These are phyloP conservation scores for Agapetus fuscipes DNA, from an alignment of 2,888 invertebrate genomes.

Conservation along the genomic window DNA sequence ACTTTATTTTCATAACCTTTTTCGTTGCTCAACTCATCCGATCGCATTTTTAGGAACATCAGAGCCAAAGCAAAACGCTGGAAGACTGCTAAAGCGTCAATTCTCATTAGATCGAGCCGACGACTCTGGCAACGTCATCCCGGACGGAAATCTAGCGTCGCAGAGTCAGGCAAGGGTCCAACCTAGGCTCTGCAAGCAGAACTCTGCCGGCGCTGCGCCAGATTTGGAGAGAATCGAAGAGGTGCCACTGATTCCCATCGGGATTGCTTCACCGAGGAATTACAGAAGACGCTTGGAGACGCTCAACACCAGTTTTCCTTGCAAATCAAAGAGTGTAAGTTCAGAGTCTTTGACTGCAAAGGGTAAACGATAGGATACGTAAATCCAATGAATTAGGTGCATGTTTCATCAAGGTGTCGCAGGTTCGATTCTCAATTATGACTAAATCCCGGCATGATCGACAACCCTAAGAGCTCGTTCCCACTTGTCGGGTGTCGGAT, in stretches of 20 bases:
- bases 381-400: background rate
- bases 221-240: constrained; percentile 54
- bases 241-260: constrained; percentile 33
- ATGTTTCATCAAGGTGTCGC: constrained; percentile 2
- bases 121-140: constrained; percentile 30
- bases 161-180: constrained; percentile 13
- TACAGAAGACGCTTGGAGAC: constrained; percentile 18
- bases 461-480: too few species aligned
- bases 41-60: constrained; percentile 2
- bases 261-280: constrained; percentile 29
- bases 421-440: constrained; percentile 2
- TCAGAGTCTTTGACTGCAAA: constrained; percentile 12
- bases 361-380: constrained; percentile 6
- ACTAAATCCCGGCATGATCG: too few species aligned
- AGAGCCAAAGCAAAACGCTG: constrained; percentile 15
- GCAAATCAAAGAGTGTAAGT: constrained; percentile 18
- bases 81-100: constrained; percentile 43
- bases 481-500: too few species aligned
- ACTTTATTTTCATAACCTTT: too few species aligned
- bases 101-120: constrained; percentile 54
- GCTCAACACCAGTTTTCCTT: constrained; percentile 11
- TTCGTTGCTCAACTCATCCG: too few species aligned
- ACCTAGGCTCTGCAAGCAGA: constrained; percentile 47
- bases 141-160: constrained; percentile 26
- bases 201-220: constrained; percentile 50